Conservation (phyloP, 2,113 vertebrate genomes). For the Capreolus pygargus region DNA sequence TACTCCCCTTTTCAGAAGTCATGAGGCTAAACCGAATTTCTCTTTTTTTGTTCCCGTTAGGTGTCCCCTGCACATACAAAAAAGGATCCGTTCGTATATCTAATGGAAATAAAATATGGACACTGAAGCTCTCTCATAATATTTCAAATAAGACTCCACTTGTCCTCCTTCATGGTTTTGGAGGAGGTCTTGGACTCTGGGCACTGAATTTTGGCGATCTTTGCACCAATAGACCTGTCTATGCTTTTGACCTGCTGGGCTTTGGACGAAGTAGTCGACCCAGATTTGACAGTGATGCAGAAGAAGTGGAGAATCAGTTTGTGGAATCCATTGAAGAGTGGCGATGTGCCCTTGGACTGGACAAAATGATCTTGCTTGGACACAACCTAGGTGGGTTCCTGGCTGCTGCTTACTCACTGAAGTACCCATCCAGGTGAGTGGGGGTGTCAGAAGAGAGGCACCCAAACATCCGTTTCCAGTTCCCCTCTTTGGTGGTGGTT, state of each 20-base stretch:
- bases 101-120: conserved; percentile 91
- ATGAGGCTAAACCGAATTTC: conserved; percentile 27
- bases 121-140: conserved; percentile 83
- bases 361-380: conserved; percentile 92
- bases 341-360: conserved; percentile 88
- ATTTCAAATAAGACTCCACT: conserved; percentile 87
- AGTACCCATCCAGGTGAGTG: conserved; percentile 90
- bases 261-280: conserved; percentile 96
- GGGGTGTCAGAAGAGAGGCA: not conserved
- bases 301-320: conserved; percentile 92
- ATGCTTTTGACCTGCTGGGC: conserved; percentile 93
- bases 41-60: conserved; percentile 77
- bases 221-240: conserved; percentile 86
- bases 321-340: conserved; percentile 95
- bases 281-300: conserved; percentile 86
- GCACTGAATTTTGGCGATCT: conserved; percentile 93
- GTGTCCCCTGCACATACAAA: conserved; percentile 84
- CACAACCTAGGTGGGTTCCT: conserved; percentile 96
- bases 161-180: conserved; percentile 95
- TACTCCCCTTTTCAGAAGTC: not conserved
- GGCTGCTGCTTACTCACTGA: conserved; percentile 91
- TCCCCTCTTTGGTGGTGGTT: not conserved
- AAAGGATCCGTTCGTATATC: conserved; percentile 87
- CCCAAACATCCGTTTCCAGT: not conserved
- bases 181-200: conserved; percentile 95